Base-by-base conservation (phyloP, 1,140 invertebrate species). In the Antheraea pernyi region DNA sequence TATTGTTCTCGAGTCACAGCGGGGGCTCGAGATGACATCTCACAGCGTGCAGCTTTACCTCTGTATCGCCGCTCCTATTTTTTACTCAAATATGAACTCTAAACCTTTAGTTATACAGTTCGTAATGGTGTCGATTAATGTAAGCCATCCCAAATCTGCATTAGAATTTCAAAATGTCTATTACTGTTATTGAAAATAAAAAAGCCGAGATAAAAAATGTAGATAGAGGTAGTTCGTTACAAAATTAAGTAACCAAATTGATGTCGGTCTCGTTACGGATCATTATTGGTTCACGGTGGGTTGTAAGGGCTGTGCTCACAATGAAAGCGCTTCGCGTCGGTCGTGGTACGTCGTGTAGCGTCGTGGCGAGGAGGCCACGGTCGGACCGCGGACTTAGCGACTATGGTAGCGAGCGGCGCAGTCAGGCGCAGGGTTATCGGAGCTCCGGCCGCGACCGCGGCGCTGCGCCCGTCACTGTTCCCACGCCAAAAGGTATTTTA, bases 11-110 rank as follows among this genome's bases (percentile, higher is more conserved):
- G 83, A 81, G 77, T 82, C 88, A 73, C 88, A 85, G 88, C 86
- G 81, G 90, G 90, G 76, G 78, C 80, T 75, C 83, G 76, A 92
- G 90, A 92, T 91, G 89, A 91, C 89, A 91, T 91, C 89, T 91
- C 88, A 76, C 90, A 89, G 90, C 88, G 83, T 91, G 87, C 86
- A 87, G 85, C 79, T 83, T 81, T 83, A 78, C 83, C 78, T 86
- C 81, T 81, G 77, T 78, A 77, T 78, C 81, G 76, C 75, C 79
- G 46, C 46, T 53, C 6, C 0, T 53, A 53, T 6, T 53, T 10
- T 13, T 53, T 53, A 53, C 13, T 53, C 11, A 53, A 53, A 53
- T 16, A 53, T 53, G 16, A 53, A 13, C 46, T 13, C 16, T 53
- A 53, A 6, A 6, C 1, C 2, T 53, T 53, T 13, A 53, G 46